phyloP scores from a whole-genome alignment of 1,140 invertebrate genomes.

The Orchestia grillus region DNA sequence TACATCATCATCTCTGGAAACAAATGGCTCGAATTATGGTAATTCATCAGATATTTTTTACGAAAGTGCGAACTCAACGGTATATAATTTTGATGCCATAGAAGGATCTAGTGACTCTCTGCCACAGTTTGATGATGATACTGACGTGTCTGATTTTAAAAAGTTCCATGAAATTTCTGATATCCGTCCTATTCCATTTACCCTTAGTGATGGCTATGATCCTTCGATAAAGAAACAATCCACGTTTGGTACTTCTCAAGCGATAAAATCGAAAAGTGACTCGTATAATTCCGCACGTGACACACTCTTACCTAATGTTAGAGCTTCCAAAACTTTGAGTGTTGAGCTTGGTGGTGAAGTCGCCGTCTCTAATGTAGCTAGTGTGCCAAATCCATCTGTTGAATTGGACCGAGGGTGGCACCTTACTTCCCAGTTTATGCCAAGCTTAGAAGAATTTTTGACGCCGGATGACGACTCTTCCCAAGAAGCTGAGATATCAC shows the following conservation, averaged over 20 bases:
- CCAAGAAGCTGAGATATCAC: neutral
- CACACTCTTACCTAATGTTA: neutral
- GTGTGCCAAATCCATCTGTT: constrained; percentile 54
- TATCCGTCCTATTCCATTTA: constrained; percentile 56
- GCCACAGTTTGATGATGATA: neutral
- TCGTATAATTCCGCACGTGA: neutral
- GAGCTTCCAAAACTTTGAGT: constrained; percentile 20
- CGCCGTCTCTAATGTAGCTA: neutral
- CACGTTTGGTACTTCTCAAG: neutral
- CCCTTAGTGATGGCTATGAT: constrained; percentile 53
- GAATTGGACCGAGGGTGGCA: constrained; percentile 61
- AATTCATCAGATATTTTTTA: neutral
- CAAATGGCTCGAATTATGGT: neutral
- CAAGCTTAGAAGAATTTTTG: constrained; percentile 62
- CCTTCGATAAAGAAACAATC: neutral
- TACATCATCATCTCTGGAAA: neutral
- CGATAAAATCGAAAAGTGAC: neutral
- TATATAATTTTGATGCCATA: neutral
- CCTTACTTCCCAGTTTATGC: constrained; percentile 64
- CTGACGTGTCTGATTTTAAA: neutral
- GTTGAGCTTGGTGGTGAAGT: neutral
- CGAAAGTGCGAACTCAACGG: neutral
- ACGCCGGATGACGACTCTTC: neutral
- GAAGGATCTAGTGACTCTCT: neutral
- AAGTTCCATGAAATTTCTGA: constrained; percentile 38